Evolutionary conservation across 2,113 vertebrate genomes (phyloP), one percentile per base, ranked within the genome.

Genomic region (Leptobrachium leishanense): DNA sequence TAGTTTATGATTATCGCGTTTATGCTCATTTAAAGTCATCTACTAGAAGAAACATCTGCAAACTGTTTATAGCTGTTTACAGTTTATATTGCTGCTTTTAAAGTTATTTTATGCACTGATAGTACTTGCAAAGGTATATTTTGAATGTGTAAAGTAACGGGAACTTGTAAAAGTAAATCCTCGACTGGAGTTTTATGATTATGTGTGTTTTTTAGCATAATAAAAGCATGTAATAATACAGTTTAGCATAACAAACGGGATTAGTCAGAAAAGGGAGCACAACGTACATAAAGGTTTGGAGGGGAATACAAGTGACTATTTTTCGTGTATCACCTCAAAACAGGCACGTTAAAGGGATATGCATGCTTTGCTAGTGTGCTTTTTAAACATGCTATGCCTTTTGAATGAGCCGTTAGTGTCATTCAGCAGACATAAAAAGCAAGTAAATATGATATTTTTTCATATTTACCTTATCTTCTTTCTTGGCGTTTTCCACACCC

Each of bases 181-280:
- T 63, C 42, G 59, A 41, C 57, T 42, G 43, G 39, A 65, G 59
- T 66, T 79, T 79, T 79, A 79, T 70, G 59, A 53, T 65, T 65
- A 79, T 79, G 59, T 41, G 5, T 64, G 53, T 72, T 54, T 2
- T 31, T 31, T 31, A 64, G 6, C 1, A 31, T 31, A 31, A 7
- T 31, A 6, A 1, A 2, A 12, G 20, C 12, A 72, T 31, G 43
- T 64, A 64, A 72, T 71, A 55, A 54, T 39, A 65, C 44, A 64
- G 64, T 79, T 72, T 66, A 72, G 72, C 72, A 46, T 65, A 79
- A 72, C 31, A 43, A 43, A 72, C 72, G 59, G 76, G 31, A 78
- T 46, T 20, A 9, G 44, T 64, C 62, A 72, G 57, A 3, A 11
- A 42, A 43, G 46, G 4, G 46, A 5, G 46, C 4, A 50, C 4